Base-by-base conservation (phyloP, 2,888 invertebrate species). In the Odontocolon sp. region DNA sequence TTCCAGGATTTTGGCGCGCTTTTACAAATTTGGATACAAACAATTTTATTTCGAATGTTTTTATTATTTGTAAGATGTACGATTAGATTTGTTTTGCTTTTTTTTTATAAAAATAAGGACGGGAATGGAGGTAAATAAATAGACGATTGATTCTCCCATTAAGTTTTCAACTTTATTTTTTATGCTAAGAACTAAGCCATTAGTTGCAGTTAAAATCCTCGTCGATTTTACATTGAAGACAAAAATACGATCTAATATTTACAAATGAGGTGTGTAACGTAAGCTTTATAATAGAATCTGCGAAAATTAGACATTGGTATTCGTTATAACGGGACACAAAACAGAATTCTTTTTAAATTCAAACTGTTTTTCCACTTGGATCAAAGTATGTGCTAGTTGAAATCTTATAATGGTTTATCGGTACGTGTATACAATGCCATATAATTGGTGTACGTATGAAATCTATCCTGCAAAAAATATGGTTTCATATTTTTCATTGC, bases 201-300 rank as follows among this genome's bases (percentile, higher is more conserved):
- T 86, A 87, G 83, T 87, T 87, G 86, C 86, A 84, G 83, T 86
- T 87, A 88, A 88, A 87, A 88, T 88, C 86, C 86, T 89, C 86
- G 85, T 88, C 85, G 85, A 86, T 87, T 87, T 88, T 86, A 89
- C 87, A 87, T 88, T 86, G 86, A 87, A 87, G 89, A 89, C 87
- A 89, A 89, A 88, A 89, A 89, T 89, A 89, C 87, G 88, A 87
- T 88, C 88, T 89, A 88, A 89, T 89, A 89, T 89, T 88, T 89
- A 89, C 89, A 89, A 89, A 89, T 88, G 87, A 89, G 86, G 88
- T 88, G 87, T 88, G 83, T 88, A 89, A 89, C 87, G 83, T 87
- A 89, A 88, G 86, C 87, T 86, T 87, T 38, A 57, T 66, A 61
- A 71, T 74, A 70, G 75, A 68, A 71, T 64, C 31, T 68, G 73